phyloP scores from a whole-genome alignment of 2,797 vertebrate species.

The Sebastes cheni region DNA sequence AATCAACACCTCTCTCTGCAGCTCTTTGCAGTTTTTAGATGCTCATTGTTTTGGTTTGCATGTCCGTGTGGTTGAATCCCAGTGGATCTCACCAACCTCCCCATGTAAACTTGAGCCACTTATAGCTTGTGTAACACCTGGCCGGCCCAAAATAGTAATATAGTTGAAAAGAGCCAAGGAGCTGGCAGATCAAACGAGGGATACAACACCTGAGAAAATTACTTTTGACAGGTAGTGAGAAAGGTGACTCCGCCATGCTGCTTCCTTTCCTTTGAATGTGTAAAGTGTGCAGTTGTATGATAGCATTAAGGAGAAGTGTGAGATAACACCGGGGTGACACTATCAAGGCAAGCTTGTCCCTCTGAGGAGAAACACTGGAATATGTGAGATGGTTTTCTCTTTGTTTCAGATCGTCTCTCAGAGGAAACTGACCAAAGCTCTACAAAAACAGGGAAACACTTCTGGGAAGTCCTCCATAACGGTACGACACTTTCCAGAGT shows the following conservation, averaged over 20 bases:
- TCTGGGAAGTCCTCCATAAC: slow-evolving; percentile 97
- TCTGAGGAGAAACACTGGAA: not conserved
- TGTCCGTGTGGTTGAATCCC: not conserved
- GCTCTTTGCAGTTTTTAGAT: not conserved
- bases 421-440: slow-evolving; percentile 94
- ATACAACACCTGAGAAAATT: slow-evolving; percentile 24
- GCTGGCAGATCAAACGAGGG: slow-evolving; percentile 8
- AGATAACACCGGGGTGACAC: not conserved
- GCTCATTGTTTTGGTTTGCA: not conserved
- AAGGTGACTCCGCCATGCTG: slow-evolving; percentile 12
- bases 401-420: slow-evolving; percentile 94
- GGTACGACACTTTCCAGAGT: slow-evolving; percentile 76
- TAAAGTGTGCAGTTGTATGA: not conserved
- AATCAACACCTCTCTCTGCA: not conserved
- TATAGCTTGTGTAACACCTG: not conserved
- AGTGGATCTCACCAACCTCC: not conserved
- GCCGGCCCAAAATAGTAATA: not conserved
- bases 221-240: slow-evolving; percentile 32
- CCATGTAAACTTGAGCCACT: not conserved
- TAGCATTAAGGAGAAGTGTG: not conserved
- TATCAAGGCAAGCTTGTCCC: not conserved
- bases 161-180: not conserved
- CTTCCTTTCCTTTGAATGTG: slow-evolving; percentile 1
- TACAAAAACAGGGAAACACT: slow-evolving; percentile 97
- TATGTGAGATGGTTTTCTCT: not conserved